Evolutionary conservation across 2,797 vertebrate species (phyloP).

Genomic region (Thalassophryne amazonica): DNA sequence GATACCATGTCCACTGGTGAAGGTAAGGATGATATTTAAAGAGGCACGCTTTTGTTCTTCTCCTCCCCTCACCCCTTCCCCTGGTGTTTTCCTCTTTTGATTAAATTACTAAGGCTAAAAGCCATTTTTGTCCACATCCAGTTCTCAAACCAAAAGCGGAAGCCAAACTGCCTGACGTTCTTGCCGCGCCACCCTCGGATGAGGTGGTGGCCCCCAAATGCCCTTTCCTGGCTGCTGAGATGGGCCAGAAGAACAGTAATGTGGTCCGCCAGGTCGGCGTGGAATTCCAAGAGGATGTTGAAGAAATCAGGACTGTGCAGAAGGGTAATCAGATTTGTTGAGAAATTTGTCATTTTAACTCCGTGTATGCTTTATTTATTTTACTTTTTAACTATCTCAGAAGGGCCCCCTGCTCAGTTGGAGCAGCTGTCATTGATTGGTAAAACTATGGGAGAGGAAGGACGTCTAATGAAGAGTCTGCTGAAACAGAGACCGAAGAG

Average conservation of each 20-base stretch:
- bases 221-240: conserved; percentile 94
- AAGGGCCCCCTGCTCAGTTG: conserved; percentile 73
- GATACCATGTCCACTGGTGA: conserved; percentile 65
- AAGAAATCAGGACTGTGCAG: conserved; percentile 85
- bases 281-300: conserved; percentile 93
- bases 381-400: conserved; percentile 43
- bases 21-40: conserved; percentile 66
- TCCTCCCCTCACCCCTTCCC: no score
- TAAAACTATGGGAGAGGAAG: conserved; percentile 28
- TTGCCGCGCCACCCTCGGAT: conserved; percentile 64
- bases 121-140: conserved; percentile 8
- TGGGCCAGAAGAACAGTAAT: conserved; percentile 87
- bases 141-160: conserved; percentile 31
- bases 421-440: conserved; percentile 55
- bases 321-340: conserved; percentile 78
- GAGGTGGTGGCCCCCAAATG: conserved; percentile 85
- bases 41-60: no score
- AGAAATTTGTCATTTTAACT: background rate
- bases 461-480: conserved; percentile 82
- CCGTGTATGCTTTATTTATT: background rate
- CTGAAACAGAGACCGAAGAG: conserved; percentile 86
- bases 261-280: conserved; percentile 91
- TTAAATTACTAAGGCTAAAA: background rate
- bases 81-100: no score
- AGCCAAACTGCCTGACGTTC: conserved; percentile 68